phyloP scores from a whole-genome alignment of 2,797 vertebrate species.

The Furcifer pardalis region DNA sequence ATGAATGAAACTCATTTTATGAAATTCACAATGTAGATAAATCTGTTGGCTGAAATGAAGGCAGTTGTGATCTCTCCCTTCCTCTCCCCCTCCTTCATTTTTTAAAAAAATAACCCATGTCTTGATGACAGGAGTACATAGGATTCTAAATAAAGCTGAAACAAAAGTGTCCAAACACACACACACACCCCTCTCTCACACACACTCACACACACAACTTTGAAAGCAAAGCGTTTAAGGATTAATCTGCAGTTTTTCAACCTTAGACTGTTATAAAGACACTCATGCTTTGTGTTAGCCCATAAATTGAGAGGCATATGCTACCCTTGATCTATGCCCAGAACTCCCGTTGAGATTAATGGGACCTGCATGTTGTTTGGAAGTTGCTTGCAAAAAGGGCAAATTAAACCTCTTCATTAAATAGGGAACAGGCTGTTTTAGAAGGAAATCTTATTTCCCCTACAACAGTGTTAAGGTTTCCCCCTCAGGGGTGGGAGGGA shows the following conservation, averaged over 20 bases:
- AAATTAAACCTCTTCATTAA: slow-evolving; percentile 69
- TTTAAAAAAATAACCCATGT: neutral
- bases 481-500: neutral
- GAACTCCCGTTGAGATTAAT: slow-evolving; percentile 69
- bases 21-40: slow-evolving; percentile 40
- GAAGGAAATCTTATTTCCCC: slow-evolving; percentile 60
- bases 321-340: slow-evolving; percentile 68
- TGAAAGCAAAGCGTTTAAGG: slow-evolving; percentile 53
- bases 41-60: slow-evolving; percentile 38
- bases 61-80: neutral
- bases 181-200: neutral
- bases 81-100: slow-evolving; percentile 20
- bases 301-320: slow-evolving; percentile 74
- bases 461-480: slow-evolving; percentile 58
- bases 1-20: slow-evolving; percentile 38
- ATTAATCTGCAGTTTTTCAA: slow-evolving; percentile 53
- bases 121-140: slow-evolving; percentile 28
- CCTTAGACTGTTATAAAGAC: slow-evolving; percentile 55
- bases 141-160: slow-evolving; percentile 41
- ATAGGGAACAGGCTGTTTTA: slow-evolving; percentile 66
- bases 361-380: slow-evolving; percentile 55
- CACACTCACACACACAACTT: neutral
- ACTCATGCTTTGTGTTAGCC: slow-evolving; percentile 63
- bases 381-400: slow-evolving; percentile 58
- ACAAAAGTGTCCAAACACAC: neutral